Base-by-base conservation (phyloP, 92 coral and sea anemone genomes). In the Palythoa grandis region DNA sequence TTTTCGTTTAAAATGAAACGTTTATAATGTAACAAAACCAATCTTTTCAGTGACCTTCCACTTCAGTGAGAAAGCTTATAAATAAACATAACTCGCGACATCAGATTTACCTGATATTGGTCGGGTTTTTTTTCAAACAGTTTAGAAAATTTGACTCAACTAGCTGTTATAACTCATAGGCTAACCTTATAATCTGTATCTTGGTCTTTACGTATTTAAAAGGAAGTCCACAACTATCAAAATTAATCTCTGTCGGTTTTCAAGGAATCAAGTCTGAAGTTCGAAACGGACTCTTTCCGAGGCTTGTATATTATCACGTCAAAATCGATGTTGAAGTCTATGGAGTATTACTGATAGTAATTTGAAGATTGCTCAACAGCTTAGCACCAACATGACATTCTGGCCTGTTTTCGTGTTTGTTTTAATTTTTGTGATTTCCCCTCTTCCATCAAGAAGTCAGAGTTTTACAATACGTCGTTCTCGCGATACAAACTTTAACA, bases 381-480 rank as follows among this genome's bases (percentile, higher is more conserved):
- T 11, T 15, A 22, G 23, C 2, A 66, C n/a, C 23, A 80, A 37
- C 52, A 80, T 66, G 74, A 17, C 17, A 12, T 47, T 65, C 23
- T 22, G 35, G 43, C 38, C 23, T 20, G 47, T 52, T 24, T 12
- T 50, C 23, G 22, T 14, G 12, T 11, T 48, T 48, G 48, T 65
- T 80, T 80, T 63, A 2, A 3, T 47, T 2, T 43, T 66, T 1
- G 43, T 80, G 17, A 4, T 47, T 66, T 13, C 19, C 24, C 14
- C 66, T 24, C 85, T 15, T 10, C 47, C 53, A 65, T 43, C 85
- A 40, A 47, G 19, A 6, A 15, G 43, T 66, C 85, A 66, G 29
- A 80, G 57, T 25, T 80, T 80, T 23, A 48, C 85, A 12, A 80
- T 66, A 8, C 43, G 35, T 6, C 85, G 85, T 43, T 66, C 29